Percentiles rank a stretch among this genome's conserved stretches.
phyloP scores from a whole-genome alignment of 2,797 vertebrate species.

The Apogon talboti region DNA sequence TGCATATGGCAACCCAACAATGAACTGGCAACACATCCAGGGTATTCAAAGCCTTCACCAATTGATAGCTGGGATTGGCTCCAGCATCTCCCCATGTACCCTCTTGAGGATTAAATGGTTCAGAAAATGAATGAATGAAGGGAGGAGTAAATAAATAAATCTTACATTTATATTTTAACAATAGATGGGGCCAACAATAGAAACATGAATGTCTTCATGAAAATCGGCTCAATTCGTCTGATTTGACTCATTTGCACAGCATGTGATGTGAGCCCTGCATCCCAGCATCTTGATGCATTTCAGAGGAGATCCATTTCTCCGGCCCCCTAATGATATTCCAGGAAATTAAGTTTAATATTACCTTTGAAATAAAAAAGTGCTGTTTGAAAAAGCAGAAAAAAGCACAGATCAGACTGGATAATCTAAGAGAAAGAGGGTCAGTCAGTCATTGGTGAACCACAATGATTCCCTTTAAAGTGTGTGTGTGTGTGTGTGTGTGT shows the following conservation, averaged over 20 bases:
- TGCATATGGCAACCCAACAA: too few relatives aligned
- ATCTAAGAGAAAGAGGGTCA: constrained; percentile 69
- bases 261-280: constrained; percentile 59
- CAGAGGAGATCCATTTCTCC: constrained; percentile 65
- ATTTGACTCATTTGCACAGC: constrained; percentile 53
- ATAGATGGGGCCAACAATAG: too few relatives aligned
- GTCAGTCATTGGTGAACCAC: constrained; percentile 54
- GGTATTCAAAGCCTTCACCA: too few relatives aligned
- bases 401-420: constrained; percentile 67
- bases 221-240: constrained; percentile 45
- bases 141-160: too few relatives aligned
- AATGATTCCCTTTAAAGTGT: constrained; percentile 70
- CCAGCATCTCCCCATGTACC: too few relatives aligned
- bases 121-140: too few relatives aligned
- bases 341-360: constrained; percentile 68
- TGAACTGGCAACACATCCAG: too few relatives aligned
- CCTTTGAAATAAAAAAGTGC: constrained; percentile 50
- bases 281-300: constrained; percentile 41
- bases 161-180: too few relatives aligned
- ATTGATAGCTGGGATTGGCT: too few relatives aligned
- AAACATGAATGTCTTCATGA: constrained; percentile 23
- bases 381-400: constrained; percentile 56
- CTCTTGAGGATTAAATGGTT: too few relatives aligned
- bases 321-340: constrained; percentile 50
- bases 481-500: too few relatives aligned